A percentile compares a stretch with the other conserved stretches of the same genome.
phyloP scores from a whole-genome alignment of 2,888 invertebrate species.

The Lasioglossum morio region DNA sequence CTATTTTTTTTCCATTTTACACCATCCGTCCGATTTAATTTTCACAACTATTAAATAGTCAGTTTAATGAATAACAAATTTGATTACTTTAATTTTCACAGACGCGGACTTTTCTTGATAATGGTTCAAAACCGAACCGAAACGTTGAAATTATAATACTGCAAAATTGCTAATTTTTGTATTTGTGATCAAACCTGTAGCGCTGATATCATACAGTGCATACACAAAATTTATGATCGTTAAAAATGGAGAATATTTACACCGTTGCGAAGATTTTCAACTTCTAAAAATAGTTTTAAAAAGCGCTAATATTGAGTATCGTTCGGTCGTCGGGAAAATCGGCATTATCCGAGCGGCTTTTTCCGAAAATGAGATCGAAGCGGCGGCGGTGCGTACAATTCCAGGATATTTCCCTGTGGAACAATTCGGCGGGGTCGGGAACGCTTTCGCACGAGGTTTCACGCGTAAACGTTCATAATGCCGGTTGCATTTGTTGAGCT shows the following conservation, averaged over 20 bases:
- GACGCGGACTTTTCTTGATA: too few relatives aligned
- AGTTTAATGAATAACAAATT: too few relatives aligned
- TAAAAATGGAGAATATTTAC: too few relatives aligned
- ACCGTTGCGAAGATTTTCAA: not conserved
- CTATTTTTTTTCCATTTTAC: not conserved
- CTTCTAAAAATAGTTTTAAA: not conserved
- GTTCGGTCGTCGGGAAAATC: not conserved
- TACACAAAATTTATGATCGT: too few relatives aligned
- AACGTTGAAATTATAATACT: too few relatives aligned
- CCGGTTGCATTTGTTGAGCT: slow-evolving; percentile 39
- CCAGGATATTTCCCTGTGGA: slow-evolving; percentile 16
- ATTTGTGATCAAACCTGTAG: too few relatives aligned
- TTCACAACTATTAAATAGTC: too few relatives aligned
- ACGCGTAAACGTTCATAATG: slow-evolving; percentile 58
- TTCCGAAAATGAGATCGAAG: not conserved
- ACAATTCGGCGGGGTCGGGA: slow-evolving; percentile 22
- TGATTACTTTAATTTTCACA: too few relatives aligned
- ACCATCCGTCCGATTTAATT: too few relatives aligned
- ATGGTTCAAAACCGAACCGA: too few relatives aligned
- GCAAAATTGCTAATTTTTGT: too few relatives aligned
- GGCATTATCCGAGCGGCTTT: not conserved
- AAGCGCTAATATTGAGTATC: not conserved
- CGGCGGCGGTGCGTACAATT: not conserved
- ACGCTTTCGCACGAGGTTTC: slow-evolving; percentile 25
- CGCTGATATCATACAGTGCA: too few relatives aligned